Base-by-base conservation (phyloP, 2,888 invertebrate genomes). In the Prosopocoilus inquinatus region DNA sequence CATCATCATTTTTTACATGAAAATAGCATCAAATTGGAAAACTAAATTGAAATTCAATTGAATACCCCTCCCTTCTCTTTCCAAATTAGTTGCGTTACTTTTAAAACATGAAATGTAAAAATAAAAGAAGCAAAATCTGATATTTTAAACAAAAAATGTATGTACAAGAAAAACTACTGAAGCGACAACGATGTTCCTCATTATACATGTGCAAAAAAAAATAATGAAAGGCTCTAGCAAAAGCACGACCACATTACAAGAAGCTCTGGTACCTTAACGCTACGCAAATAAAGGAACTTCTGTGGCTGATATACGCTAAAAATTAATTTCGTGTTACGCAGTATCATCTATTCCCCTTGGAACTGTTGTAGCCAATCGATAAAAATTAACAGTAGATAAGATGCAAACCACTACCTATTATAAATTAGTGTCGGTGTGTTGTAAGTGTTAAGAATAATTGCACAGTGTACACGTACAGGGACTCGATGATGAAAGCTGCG, bases 191-290 rank as follows among this genome's bases (percentile, higher is more conserved):
- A 39, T 49, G 49, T 34, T 9, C 15, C 20, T 20, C 43, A 28
- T 55, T 54, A 52, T 55, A 59, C 55, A 56, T 59, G 62, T 63
- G 63, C 61, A 59, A 50, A 45, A 13, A 32, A 57, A 49, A 59
- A 57, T 56, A 59, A 57, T 56, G 47, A 60, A 61, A 59, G 62
- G 60, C 53, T 28, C 20, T 64, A 64, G 62, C 64, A 67, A 62
- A 67, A 71, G 72, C 71, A 73, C 70, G 71, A 71, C 67, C 70
- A 72, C 71, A 71, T 70, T 64, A 67, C 69, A 70, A 63, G 65
- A 74, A 73, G 71, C 74, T 69, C 70, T 70, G 70, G 71, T 71
- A 73, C 71, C 67, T 66, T 63, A 64, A 67, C 63, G 66, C 62
- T 64, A 57, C 60, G 64, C 64, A 60, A 61, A 59, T 60, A 53